These are phyloP conservation scores for Liopterus haemorrhoidalis DNA, from an alignment of 2,888 invertebrate genomes.

Conservation along the genomic window DNA sequence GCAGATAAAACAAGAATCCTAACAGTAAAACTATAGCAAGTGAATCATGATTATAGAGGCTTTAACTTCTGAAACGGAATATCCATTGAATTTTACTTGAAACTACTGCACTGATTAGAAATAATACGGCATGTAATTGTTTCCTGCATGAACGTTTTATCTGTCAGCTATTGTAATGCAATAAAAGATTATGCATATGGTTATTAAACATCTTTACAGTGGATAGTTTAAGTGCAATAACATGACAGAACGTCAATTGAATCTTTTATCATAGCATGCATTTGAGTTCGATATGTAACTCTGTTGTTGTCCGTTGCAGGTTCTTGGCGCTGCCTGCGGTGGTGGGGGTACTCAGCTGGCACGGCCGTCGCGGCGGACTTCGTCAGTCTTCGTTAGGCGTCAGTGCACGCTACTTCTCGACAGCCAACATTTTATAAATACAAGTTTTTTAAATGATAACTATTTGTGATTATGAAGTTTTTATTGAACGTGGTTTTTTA, in stretches of 20 bases:
- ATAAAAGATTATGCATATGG: neutral
- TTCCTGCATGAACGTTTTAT: no score
- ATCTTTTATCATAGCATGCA: constrained; percentile 5
- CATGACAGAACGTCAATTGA: constrained; percentile 17
- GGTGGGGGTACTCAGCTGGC: constrained; percentile 44
- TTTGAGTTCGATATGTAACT: constrained; percentile 22
- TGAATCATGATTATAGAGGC: no score
- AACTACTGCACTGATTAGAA: no score
- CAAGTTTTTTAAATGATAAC: neutral
- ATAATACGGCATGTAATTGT: no score
- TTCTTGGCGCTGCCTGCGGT: constrained; percentile 43
- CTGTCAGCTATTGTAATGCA: no score
- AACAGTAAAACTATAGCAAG: no score
- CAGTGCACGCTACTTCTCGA: constrained; percentile 40
- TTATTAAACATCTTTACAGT: constrained; percentile 5
- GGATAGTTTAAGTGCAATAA: constrained; percentile 19
- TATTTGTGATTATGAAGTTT: neutral
- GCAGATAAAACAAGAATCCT: no score
- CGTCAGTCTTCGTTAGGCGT: constrained; percentile 53
- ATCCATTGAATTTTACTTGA: no score
- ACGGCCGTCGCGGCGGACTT: constrained; percentile 50
- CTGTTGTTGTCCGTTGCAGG: constrained; percentile 44
- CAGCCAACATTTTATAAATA: neutral
- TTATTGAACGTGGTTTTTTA: neutral
- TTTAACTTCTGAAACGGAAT: no score